These are phyloP conservation scores for Girardinus metallicus DNA, from an alignment of 2,797 vertebrate species.

Conservation along the genomic window DNA sequence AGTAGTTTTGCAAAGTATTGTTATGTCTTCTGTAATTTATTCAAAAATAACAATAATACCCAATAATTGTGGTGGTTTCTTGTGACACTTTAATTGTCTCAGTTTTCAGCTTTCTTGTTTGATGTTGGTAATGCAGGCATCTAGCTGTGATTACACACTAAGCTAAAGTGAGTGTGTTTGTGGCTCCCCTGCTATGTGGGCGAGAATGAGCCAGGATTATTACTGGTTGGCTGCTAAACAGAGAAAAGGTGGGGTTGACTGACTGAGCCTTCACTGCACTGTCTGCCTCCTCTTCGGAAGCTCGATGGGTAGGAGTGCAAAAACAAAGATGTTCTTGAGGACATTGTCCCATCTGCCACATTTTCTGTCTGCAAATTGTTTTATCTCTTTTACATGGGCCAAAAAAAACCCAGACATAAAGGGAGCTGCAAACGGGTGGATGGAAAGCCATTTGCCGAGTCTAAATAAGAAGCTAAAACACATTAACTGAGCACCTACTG, in stretches of 20 bases:
- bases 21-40: not conserved
- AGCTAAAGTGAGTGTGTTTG: conserved; percentile 29
- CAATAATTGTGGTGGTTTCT: not conserved
- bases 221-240: conserved; percentile 55
- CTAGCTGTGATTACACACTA: conserved; percentile 40
- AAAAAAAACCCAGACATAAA: conserved; percentile 22
- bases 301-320: conserved; percentile 24
- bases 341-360: conserved; percentile 51
- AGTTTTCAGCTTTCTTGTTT: conserved; percentile 16
- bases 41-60: not conserved
- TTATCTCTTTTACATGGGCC: conserved; percentile 26
- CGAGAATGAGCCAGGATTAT: conserved; percentile 42
- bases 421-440: not conserved
- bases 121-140: conserved; percentile 13
- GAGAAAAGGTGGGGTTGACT: conserved; percentile 33
- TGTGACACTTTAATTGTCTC: not conserved
- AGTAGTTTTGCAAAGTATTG: not conserved
- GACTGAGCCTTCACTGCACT: conserved; percentile 32
- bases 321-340: conserved; percentile 40
- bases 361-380: conserved; percentile 26
- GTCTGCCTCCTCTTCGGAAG: conserved; percentile 45
- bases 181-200: conserved; percentile 52
- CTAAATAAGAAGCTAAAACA: not conserved
- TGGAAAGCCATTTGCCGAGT: not conserved
- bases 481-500: not conserved